These are phyloP conservation scores for Drosophila trichaetosa DNA, from an alignment of 2,888 invertebrate genomes.

Conservation along the genomic window DNA sequence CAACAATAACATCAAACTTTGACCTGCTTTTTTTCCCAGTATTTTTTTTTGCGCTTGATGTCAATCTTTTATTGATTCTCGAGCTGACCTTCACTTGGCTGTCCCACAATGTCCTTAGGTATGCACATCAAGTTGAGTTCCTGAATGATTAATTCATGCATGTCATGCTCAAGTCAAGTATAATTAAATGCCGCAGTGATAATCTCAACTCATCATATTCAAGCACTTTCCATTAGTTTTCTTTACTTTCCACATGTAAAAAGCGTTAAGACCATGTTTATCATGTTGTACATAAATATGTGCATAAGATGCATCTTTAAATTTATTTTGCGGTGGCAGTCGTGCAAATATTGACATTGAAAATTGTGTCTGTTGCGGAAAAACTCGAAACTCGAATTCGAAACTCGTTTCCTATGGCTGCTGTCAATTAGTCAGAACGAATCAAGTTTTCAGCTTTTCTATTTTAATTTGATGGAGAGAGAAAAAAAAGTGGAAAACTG, in stretches of 20 bases:
- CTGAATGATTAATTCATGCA: constrained; percentile 47
- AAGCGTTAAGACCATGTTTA: background rate
- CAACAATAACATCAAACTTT: constrained; percentile 7
- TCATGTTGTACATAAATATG: constrained; percentile 3
- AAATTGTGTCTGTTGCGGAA: constrained; percentile 44
- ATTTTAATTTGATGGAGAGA: constrained; percentile 25
- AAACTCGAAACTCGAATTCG: constrained; percentile 14
- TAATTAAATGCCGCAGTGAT: constrained; percentile 38
- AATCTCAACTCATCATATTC: constrained; percentile 40
- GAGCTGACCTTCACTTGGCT: constrained; percentile 54
- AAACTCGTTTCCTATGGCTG: constrained; percentile 45
- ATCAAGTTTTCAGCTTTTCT: constrained; percentile 52
- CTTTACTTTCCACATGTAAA: constrained; percentile 48
- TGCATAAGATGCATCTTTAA: constrained; percentile 35
- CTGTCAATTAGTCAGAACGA: constrained; percentile 49
- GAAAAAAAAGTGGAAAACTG: constrained; percentile 35
- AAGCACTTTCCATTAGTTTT: constrained; percentile 53
- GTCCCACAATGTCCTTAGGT: constrained; percentile 6
- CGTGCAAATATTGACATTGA: constrained; percentile 77
- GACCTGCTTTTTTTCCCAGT: constrained; percentile 5
- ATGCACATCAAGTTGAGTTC: constrained; percentile 9
- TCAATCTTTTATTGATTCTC: constrained; percentile 63
- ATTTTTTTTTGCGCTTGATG: background rate
- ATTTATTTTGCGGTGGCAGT: constrained; percentile 31
- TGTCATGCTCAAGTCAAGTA: constrained; percentile 49